A percentile compares a stretch with the other conserved stretches of the same genome.
These are phyloP conservation scores for Drosophila longiperda DNA, from an alignment of 2,888 invertebrate genomes.

Conservation along the genomic window DNA sequence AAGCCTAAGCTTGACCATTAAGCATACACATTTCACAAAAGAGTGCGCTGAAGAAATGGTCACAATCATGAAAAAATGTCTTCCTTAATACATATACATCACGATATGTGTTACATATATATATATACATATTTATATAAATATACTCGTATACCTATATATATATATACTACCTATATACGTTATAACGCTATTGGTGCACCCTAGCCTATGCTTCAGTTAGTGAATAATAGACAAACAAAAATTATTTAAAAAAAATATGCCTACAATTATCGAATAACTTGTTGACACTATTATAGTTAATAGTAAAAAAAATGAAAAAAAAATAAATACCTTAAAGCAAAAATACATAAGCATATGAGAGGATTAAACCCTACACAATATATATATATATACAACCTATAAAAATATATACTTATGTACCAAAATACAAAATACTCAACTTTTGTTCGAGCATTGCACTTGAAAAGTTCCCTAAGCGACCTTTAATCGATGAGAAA, in stretches of 20 bases:
- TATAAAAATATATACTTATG: slow-evolving; percentile 21
- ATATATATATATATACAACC: slow-evolving; percentile 22
- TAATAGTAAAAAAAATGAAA: neutral
- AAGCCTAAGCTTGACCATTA: slow-evolving; percentile 73
- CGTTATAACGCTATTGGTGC: slow-evolving; percentile 56
- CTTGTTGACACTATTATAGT: slow-evolving; percentile 67
- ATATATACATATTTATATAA: slow-evolving; percentile 49
- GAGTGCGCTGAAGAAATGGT: slow-evolving; percentile 65
- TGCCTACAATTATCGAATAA: slow-evolving; percentile 48
- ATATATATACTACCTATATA: slow-evolving; percentile 32
- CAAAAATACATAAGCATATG: slow-evolving; percentile 45
- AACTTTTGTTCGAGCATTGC: slow-evolving; percentile 45
- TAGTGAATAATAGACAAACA: slow-evolving; percentile 52
- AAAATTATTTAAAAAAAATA: slow-evolving; percentile 14
- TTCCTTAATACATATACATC: slow-evolving; percentile 80
- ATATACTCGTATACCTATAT: slow-evolving; percentile 53
- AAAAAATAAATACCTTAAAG: slow-evolving; percentile 36
- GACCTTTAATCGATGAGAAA: slow-evolving; percentile 59
- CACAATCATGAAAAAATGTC: slow-evolving; percentile 79
- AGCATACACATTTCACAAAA: slow-evolving; percentile 13
- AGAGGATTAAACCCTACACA: slow-evolving; percentile 34
- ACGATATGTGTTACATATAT: slow-evolving; percentile 75
- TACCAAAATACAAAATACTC: slow-evolving; percentile 44
- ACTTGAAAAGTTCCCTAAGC: slow-evolving; percentile 46
- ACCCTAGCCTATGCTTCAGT: slow-evolving; percentile 72